A percentile compares a stretch with the other conserved stretches of the same genome.
These are phyloP conservation scores for Macroramphosus scolopax DNA, from an alignment of 2,797 vertebrate genomes.

Conservation along the genomic window DNA sequence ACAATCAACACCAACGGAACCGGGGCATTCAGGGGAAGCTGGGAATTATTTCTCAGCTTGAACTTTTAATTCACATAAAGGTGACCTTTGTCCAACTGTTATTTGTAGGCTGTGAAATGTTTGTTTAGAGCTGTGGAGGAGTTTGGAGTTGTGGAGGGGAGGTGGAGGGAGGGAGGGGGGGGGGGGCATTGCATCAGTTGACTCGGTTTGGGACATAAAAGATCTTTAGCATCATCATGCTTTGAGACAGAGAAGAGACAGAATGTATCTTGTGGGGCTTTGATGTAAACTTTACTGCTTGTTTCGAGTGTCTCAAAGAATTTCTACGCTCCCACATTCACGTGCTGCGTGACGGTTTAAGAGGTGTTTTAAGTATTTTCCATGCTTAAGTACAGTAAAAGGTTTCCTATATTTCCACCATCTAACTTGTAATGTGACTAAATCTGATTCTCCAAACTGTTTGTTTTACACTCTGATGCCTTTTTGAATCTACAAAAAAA, in stretches of 20 bases:
- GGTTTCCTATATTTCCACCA: constrained; percentile 30
- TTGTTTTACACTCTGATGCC: constrained; percentile 53
- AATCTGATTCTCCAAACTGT: constrained; percentile 50
- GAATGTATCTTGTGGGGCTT: constrained; percentile 29
- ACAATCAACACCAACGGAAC: constrained; percentile 43
- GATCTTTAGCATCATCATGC: constrained; percentile 42
- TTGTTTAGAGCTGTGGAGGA: constrained; percentile 35
- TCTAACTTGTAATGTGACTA: constrained; percentile 43
- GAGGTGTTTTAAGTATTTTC: constrained; percentile 49
- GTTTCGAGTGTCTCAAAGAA: no score
- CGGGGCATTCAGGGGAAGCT: constrained; percentile 41
- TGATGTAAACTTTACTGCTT: constrained; percentile 52
- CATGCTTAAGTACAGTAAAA: constrained; percentile 18
- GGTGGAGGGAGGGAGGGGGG: no score
- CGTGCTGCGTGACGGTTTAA: no score
- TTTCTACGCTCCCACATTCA: no score
- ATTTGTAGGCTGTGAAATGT: constrained; percentile 43
- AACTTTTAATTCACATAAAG: constrained; percentile 55
- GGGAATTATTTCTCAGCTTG: constrained; percentile 36
- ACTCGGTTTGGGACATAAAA: constrained; percentile 57
- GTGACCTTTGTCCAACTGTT: constrained; percentile 41
- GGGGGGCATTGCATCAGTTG: constrained; percentile 30
- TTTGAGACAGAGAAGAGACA: constrained; percentile 36
- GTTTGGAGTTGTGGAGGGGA: constrained; percentile 41
- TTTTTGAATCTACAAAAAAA: constrained; percentile 47